phyloP scores from a whole-genome alignment of 2,797 vertebrate genomes.

The Crocodylus rhombifer region DNA sequence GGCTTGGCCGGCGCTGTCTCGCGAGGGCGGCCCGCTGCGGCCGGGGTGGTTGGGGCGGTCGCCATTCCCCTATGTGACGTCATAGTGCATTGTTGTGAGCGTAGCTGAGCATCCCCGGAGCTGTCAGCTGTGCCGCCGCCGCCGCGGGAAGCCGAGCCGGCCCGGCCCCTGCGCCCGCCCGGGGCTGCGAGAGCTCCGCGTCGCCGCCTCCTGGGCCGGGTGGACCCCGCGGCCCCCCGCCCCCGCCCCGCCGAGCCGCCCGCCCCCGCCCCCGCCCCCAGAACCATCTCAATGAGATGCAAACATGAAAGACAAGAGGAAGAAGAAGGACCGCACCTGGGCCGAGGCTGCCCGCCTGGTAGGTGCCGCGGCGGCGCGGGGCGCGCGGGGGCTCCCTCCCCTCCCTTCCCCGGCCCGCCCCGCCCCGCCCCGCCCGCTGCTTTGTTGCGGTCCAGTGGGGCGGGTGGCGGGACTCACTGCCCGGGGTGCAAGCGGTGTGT shows the following conservation, averaged over 20 bases:
- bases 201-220: constrained; percentile 56
- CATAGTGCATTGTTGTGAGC: constrained; percentile 81
- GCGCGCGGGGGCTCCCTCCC: background rate
- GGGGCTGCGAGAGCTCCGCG: constrained; percentile 51
- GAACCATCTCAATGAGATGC: constrained; percentile 84
- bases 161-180: constrained; percentile 33
- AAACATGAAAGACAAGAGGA: constrained; percentile 91
- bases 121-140: constrained; percentile 71
- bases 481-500: constrained; percentile 53
- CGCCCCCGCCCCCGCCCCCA: constrained; percentile 11
- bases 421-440: constrained; percentile 64
- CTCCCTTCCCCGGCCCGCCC: constrained; percentile 50
- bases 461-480: background rate
- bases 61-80: constrained; percentile 78
- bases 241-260: constrained; percentile 59
- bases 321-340: constrained; percentile 90
- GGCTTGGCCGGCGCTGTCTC: constrained; percentile 32
- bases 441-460: constrained; percentile 62
- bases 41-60: constrained; percentile 60
- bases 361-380: constrained; percentile 62
- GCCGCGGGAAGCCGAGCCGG: constrained; percentile 58
- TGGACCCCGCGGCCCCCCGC: constrained; percentile 51
- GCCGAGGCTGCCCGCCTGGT: constrained; percentile 87
- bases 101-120: constrained; percentile 77
- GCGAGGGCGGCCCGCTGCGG: constrained; percentile 24